Percentiles rank a stretch among this genome's conserved stretches.
These are phyloP conservation scores for Antechinus stuartii DNA, from an alignment of 2,113 vertebrate genomes.

Conservation along the genomic window DNA sequence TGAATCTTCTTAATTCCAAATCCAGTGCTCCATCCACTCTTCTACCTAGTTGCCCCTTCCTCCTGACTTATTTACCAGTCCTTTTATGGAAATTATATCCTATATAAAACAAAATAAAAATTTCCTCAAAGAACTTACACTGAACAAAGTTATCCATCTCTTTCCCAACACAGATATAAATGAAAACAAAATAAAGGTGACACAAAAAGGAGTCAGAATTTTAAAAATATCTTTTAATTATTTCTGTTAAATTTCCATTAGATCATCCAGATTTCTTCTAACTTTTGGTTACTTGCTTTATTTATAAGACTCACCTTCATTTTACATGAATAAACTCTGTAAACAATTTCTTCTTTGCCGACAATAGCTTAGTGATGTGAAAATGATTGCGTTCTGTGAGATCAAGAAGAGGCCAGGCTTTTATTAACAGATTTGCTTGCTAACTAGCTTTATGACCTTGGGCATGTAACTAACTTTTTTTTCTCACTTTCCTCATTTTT, in stretches of 20 bases:
- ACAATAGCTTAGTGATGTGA: conserved; percentile 14
- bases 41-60: no score
- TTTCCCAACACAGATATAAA: not conserved
- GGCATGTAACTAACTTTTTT: conserved; percentile 22
- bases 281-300: conserved; percentile 37
- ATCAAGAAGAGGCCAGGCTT: not conserved
- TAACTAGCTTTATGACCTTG: conserved; percentile 16
- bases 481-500: conserved; percentile 9
- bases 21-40: not conserved
- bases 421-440: conserved; percentile 19
- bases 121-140: not conserved
- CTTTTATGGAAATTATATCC: no score
- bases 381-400: conserved; percentile 8
- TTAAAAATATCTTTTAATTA: conserved; percentile 49
- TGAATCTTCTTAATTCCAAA: not conserved
- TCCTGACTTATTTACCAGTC: not conserved
- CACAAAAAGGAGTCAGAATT: not conserved
- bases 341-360: conserved; percentile 28
- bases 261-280: conserved; percentile 54
- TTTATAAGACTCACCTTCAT: conserved; percentile 32
- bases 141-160: not conserved
- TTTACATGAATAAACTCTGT: conserved; percentile 14
- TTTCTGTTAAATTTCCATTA: conserved; percentile 62
- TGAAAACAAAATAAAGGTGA: conserved; percentile 23
- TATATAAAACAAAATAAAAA: not conserved